Percentiles rank a stretch among this genome's conserved stretches.
phyloP scores from a whole-genome alignment of 2,113 vertebrate genomes.

The Ophiodon elongatus region DNA sequence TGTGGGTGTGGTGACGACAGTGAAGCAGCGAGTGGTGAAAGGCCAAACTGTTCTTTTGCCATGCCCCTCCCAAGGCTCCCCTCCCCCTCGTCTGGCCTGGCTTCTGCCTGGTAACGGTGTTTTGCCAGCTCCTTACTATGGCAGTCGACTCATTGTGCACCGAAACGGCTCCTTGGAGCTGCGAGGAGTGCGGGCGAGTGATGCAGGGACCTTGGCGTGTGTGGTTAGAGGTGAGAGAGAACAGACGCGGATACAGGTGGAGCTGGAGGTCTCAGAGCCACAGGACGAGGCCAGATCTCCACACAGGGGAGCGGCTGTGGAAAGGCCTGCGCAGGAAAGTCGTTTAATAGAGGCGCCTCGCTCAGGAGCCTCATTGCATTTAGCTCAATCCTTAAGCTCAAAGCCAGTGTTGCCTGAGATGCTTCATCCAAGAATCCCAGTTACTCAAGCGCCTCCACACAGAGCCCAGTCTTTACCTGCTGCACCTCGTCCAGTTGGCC shows the following conservation, averaged over 20 bases:
- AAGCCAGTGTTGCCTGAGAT: constrained; percentile 60
- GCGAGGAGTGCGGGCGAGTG: constrained; percentile 80
- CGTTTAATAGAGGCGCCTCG: background rate
- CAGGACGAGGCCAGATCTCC: constrained; percentile 76
- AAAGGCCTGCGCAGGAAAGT: constrained; percentile 21
- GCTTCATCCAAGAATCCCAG: constrained; percentile 80
- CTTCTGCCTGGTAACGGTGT: constrained; percentile 90
- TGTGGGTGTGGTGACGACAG: constrained; percentile 65
- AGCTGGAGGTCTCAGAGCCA: constrained; percentile 83
- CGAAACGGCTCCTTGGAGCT: constrained; percentile 92
- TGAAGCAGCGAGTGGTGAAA: constrained; percentile 78
- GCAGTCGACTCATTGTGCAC: constrained; percentile 90
- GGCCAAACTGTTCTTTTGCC: constrained; percentile 88
- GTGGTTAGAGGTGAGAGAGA: constrained; percentile 89
- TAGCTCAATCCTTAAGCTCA: constrained; percentile 17
- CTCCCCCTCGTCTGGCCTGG: constrained; percentile 88
- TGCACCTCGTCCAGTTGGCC: constrained; percentile 27
- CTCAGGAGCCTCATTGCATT: constrained; percentile 13
- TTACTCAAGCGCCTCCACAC: constrained; percentile 71
- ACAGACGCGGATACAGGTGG: constrained; percentile 86
- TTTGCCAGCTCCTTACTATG: constrained; percentile 91
- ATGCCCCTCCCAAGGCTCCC: constrained; percentile 88
- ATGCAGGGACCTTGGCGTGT: constrained; percentile 87
- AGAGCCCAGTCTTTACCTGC: constrained; percentile 2
- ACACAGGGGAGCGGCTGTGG: constrained; percentile 14